Conservation (phyloP, 2,797 vertebrate genomes). For the Furcifer pardalis region DNA sequence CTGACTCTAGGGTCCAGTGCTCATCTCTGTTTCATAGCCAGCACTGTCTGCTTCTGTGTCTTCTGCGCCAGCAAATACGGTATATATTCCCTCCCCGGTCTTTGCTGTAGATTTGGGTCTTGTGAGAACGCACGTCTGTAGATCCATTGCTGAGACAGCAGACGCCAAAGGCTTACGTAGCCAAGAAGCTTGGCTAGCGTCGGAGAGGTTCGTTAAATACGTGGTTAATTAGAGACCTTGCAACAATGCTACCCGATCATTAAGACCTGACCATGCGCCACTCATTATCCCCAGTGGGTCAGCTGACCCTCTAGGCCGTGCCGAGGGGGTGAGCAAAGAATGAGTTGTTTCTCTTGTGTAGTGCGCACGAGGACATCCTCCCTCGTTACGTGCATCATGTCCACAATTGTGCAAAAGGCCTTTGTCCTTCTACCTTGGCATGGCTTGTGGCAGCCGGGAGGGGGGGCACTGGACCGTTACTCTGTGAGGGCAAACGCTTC, state of each 20-base stretch:
- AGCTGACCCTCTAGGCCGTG: not conserved
- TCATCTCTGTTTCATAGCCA: too few species aligned
- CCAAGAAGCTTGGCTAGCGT: fast-evolving
- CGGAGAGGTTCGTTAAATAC: not conserved
- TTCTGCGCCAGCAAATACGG: too few species aligned
- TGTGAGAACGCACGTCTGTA: too few species aligned
- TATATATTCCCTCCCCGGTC: not conserved
- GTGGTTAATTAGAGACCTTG: not conserved
- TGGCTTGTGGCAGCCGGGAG: too few species aligned
- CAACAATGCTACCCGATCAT: not conserved
- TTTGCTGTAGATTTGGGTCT: too few species aligned
- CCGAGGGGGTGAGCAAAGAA: not conserved
- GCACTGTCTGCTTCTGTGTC: too few species aligned
- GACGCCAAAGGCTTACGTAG: fast-evolving
- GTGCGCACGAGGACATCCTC: not conserved
- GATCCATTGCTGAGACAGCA: not conserved
- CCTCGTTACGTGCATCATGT: too few species aligned
- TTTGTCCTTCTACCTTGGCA: not conserved
- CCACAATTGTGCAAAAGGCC: not conserved
- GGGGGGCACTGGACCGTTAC: not conserved
- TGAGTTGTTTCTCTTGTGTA: not conserved
- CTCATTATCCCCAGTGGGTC: not conserved
- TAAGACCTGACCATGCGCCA: not conserved
- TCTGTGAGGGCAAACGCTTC: not conserved
- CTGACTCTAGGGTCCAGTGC: too few species aligned